Percentiles rank a stretch among this genome's conserved stretches.
phyloP scores from a whole-genome alignment of 1,140 invertebrate genomes.

The Octopus bimaculoides region DNA sequence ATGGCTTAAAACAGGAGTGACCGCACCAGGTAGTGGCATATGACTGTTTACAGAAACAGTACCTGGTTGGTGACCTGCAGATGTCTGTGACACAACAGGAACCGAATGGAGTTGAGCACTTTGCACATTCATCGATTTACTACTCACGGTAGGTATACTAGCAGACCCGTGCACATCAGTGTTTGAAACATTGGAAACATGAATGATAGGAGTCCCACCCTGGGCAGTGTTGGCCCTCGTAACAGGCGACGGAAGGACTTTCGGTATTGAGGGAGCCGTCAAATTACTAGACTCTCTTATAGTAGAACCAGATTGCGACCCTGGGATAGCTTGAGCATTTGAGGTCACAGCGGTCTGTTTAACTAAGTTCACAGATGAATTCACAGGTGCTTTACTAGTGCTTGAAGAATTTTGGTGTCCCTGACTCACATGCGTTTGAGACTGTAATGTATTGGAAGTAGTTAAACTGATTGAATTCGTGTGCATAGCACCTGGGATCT shows the following conservation, averaged over 20 bases:
- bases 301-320: not conserved
- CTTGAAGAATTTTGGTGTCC: not conserved
- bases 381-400: slow-evolving; percentile 4
- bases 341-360: not conserved
- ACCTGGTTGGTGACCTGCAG: not conserved
- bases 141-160: not conserved
- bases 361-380: not conserved
- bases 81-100: not conserved
- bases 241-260: slow-evolving; percentile 10
- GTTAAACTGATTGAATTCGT: slow-evolving; percentile 11
- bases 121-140: slow-evolving; percentile 4
- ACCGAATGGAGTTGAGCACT: not conserved
- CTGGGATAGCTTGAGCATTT: not conserved
- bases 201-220: not conserved
- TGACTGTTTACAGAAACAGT: not conserved
- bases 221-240: slow-evolving; percentile 1
- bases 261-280: not conserved
- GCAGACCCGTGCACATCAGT: not conserved
- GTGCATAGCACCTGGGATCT: not conserved
- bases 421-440: slow-evolving; percentile 5
- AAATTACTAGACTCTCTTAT: slow-evolving; percentile 11
- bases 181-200: slow-evolving; percentile 10
- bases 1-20: too few species aligned
- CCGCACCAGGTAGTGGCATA: not conserved
- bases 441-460: not conserved